phyloP scores from a whole-genome alignment of 2,888 invertebrate genomes.

The Brachyopa scutellaris region DNA sequence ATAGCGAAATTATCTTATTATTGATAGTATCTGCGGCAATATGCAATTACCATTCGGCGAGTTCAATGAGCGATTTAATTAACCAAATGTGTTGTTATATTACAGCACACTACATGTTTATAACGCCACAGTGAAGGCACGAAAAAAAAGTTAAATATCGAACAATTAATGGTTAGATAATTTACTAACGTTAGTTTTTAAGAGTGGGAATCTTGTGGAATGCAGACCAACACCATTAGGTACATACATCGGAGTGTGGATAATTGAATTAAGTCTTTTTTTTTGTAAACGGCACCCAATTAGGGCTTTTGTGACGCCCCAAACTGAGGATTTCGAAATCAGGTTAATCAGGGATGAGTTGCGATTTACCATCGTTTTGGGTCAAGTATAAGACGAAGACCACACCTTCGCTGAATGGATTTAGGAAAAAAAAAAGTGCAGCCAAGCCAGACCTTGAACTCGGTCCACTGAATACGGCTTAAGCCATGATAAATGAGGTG shows the following conservation, averaged over 20 bases:
- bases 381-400: constrained; percentile 2
- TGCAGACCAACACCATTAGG: too few species aligned
- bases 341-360: constrained; percentile 27
- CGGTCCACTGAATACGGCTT: constrained; percentile 1
- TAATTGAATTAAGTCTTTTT: neutral
- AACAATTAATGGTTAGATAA: constrained; percentile 31
- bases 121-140: constrained; percentile 25
- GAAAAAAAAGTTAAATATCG: too few species aligned
- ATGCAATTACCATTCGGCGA: constrained; percentile 28
- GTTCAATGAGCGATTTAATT: constrained; percentile 64
- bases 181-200: neutral
- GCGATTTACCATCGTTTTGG: neutral
- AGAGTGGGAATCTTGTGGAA: neutral
- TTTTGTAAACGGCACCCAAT: too few species aligned
- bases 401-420: constrained; percentile 21
- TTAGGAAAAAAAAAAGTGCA: constrained; percentile 7
- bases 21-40: neutral
- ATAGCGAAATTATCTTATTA: constrained; percentile 32
- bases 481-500: neutral
- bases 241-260: neutral
- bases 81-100: constrained; percentile 49
- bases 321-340: constrained; percentile 13
- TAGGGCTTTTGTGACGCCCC: neutral
- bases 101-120: constrained; percentile 15
- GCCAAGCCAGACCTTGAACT: constrained; percentile 61